Base-by-base conservation (phyloP, 2,797 vertebrate genomes). In the Microctenopoma steveboyesi region DNA sequence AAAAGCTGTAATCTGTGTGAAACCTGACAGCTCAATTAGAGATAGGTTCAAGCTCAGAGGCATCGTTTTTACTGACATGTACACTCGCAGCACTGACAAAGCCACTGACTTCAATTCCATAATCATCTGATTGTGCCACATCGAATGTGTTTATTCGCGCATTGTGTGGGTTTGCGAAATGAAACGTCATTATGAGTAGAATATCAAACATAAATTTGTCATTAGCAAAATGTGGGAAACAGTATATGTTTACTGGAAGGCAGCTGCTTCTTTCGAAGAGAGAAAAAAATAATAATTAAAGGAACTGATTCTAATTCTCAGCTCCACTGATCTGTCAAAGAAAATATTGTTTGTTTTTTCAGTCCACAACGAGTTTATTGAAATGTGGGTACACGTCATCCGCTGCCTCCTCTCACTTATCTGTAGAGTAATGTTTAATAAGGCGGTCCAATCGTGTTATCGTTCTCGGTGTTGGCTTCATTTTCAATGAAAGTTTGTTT, bases 21-120 rank as follows among this genome's bases (percentile, higher is more conserved):
- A 46, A 45, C 35, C 45, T 59, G 80, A 83, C 82, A 82, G 76
- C 72, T 86, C 59, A 33, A 49, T 85, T 77, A 72, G 56, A 51
- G 63, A 53, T 57, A 39, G 64, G 25, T 55, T 59, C 16, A 49
- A 72, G 37, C 48, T 51, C 42, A 28, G 39, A 68, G 69, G 56
- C 43, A 57, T 57, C 39, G 28, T 28, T 49, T 69, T 50, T 54
- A 43, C 14, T 47, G 59, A 67, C 65, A 51, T 25, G 18, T 56
- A 61, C 60, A 69, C 69, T 78, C 30, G 5, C 30, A 72, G 56
- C 63, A 49, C 37, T 28, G 33, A 61, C 46, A 30, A 64, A 48
- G 22, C 22, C 22, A 40, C 15, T n/a, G 14, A 48, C 43, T 73
- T 58, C 25, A 33, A 18, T 61, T 28, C 12, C 72, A 22, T 64